Conservation (phyloP, 2,113 vertebrate species). For the Alligator mississippiensis region DNA sequence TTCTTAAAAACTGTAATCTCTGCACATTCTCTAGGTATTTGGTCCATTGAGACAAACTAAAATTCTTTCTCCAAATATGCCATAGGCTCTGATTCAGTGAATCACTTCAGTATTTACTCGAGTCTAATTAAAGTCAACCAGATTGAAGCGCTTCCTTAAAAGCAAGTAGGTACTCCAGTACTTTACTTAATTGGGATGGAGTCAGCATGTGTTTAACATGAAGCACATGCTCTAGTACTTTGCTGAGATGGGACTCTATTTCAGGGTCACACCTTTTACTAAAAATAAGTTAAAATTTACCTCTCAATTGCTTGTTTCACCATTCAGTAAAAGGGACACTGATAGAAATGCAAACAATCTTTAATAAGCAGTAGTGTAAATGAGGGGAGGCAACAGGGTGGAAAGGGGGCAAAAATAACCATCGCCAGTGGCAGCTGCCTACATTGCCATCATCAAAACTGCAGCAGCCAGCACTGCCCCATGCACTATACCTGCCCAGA, state of each 20-base stretch:
- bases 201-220: slow-evolving; percentile 57
- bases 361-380: background rate
- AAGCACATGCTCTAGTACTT: slow-evolving; percentile 44
- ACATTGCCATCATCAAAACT: too few species aligned
- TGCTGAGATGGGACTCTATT: slow-evolving; percentile 59
- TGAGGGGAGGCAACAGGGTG: too few species aligned
- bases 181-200: slow-evolving; percentile 67
- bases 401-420: too few species aligned
- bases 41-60: background rate
- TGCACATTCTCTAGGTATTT: slow-evolving; percentile 11
- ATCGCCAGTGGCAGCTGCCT: too few species aligned
- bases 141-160: slow-evolving; percentile 61
- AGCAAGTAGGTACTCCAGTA: slow-evolving; percentile 44
- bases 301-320: slow-evolving; percentile 63
- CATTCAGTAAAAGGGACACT: slow-evolving; percentile 34
- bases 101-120: slow-evolving; percentile 55
- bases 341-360: background rate
- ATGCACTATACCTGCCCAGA: too few species aligned
- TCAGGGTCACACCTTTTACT: slow-evolving; percentile 57
- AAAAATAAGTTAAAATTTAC: slow-evolving; percentile 68
- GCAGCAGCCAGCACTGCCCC: too few species aligned
- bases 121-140: slow-evolving; percentile 69
- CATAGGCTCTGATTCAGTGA: slow-evolving; percentile 2
- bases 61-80: slow-evolving; percentile 51
- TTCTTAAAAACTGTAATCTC: slow-evolving; percentile 9